Base-by-base conservation (phyloP, 1,140 invertebrate species). In the Calephelis nemesis region DNA sequence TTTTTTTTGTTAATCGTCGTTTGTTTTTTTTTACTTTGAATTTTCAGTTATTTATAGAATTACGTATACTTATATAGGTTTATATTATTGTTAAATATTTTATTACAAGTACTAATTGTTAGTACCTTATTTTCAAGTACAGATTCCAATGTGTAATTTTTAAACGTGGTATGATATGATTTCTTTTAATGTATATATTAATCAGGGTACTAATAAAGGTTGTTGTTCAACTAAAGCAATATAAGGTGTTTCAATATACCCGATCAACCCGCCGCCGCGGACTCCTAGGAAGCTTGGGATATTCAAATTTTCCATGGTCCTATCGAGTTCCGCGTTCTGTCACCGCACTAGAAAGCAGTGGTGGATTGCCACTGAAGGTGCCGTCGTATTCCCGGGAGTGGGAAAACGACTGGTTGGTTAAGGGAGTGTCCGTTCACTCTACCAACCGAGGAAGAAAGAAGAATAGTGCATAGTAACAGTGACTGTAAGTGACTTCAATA, bases 331-430 rank as follows among this genome's bases (percentile, higher is more conserved):
- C 50, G 50, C 42, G 42, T 54, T 54, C 50, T 54, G 15, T 54
- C 50, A 54, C 50, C 30, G 50, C 63, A 39, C 63, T 19, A 64
- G 47, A 6, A 12, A 48, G 15, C 47, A 64, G 47, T 30, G 30
- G 63, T 58, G 19, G 15, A 58, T 58, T 4, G 19, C 19, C 52
- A 54, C 15, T 58, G 52, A 58, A 58, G 19, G 19, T 39, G 52
- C 15, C 52, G 19, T 15, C 52, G 19, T 58, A 30, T 58, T 30
- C 15, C 52, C 30, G 50, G 15, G 50, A 54, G 50, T 54, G 50
- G 50, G 30, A 19, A 54, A 54, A 54, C 50, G 50, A 54, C 50
- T 54, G 50, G 50, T 30, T 54, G 50, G 50, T 54, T 54, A 54
- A 54, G 50, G 50, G 15, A 54, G 50, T 30, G 15, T n/a, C 19